These are phyloP conservation scores for Scaptomyza reducta DNA, from an alignment of 2,888 invertebrate species.

Conservation along the genomic window DNA sequence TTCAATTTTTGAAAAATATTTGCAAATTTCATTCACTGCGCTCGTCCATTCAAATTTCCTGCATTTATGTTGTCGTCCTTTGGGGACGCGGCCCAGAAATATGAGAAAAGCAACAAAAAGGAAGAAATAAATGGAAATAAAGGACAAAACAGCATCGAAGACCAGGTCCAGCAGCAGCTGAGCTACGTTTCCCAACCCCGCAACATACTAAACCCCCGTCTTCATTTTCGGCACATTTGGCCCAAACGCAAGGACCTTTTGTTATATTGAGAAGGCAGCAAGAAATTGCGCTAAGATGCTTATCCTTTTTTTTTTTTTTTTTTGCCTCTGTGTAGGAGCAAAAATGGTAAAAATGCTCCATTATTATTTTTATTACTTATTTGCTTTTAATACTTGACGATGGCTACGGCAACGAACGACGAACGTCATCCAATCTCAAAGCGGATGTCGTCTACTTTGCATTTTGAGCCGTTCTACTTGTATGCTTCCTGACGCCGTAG, in stretches of 20 bases:
- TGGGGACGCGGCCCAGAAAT: slow-evolving; percentile 52
- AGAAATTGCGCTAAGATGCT: slow-evolving; percentile 81
- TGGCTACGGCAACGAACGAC: slow-evolving; percentile 40
- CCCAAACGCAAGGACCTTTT: slow-evolving; percentile 80
- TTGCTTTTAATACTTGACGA: slow-evolving; percentile 80
- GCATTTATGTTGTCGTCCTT: slow-evolving; percentile 78
- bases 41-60: slow-evolving; percentile 82
- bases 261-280: slow-evolving; percentile 79
- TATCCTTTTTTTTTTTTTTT: slow-evolving; percentile 69
- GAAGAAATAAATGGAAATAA: slow-evolving; percentile 70
- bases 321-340: slow-evolving; percentile 65
- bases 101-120: slow-evolving; percentile 39
- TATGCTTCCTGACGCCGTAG: slow-evolving; percentile 74
- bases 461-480: slow-evolving; percentile 80
- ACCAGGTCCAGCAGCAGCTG: slow-evolving; percentile 70
- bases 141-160: slow-evolving; percentile 71
- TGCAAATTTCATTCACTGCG: slow-evolving; percentile 82
- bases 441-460: slow-evolving; percentile 80
- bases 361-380: slow-evolving; percentile 80
- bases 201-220: slow-evolving; percentile 16
- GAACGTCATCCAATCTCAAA: slow-evolving; percentile 80
- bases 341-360: slow-evolving; percentile 80
- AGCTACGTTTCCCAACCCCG: slow-evolving; percentile 29
- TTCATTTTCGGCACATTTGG: slow-evolving; percentile 76
- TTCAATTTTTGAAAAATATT: slow-evolving; percentile 82